Percentiles rank a stretch among this genome's conserved stretches.
These are phyloP conservation scores for Ormyrus nitidulus DNA, from an alignment of 2,888 invertebrate species.

Conservation along the genomic window DNA sequence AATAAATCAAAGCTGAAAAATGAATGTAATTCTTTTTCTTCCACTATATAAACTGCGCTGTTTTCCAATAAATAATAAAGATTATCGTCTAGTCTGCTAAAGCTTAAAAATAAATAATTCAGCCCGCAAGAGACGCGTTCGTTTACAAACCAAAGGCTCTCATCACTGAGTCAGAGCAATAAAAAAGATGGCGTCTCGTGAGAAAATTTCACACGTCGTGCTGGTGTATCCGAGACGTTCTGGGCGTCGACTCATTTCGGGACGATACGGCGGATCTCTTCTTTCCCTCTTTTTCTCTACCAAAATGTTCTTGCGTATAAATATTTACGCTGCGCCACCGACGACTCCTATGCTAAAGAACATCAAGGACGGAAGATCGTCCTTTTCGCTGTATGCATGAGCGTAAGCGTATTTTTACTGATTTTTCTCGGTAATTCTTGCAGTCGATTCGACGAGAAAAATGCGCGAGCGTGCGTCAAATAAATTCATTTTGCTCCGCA, in stretches of 20 bases:
- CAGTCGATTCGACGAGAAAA: slow-evolving; percentile 20
- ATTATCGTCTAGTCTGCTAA: slow-evolving; percentile 8
- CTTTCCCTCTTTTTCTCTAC: slow-evolving; percentile 8
- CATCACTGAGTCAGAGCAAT: slow-evolving; percentile 25
- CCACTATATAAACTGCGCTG: background rate
- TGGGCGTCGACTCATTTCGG: slow-evolving; percentile 31
- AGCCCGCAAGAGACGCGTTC: background rate
- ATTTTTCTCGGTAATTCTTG: slow-evolving; percentile 40
- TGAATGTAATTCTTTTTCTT: too few relatives aligned
- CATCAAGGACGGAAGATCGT: slow-evolving; percentile 48
- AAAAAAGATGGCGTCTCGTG: slow-evolving; percentile 33
- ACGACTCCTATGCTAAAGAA: slow-evolving; percentile 55
- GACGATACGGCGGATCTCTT: slow-evolving; percentile 36
- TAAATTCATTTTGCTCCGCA: slow-evolving; percentile 29
- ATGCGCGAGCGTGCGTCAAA: background rate
- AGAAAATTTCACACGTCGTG: slow-evolving; percentile 51
- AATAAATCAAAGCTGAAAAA: too few relatives aligned
- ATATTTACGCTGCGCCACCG: slow-evolving; percentile 54
- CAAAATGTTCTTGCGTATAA: slow-evolving; percentile 48
- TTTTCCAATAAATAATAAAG: background rate
- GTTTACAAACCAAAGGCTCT: slow-evolving; percentile 7
- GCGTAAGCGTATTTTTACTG: slow-evolving; percentile 46
- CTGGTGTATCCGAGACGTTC: slow-evolving; percentile 5
- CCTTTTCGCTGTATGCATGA: slow-evolving; percentile 8
- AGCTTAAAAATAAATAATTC: background rate